phyloP scores from a whole-genome alignment of 2,888 invertebrate genomes.

The Patella pellucida region DNA sequence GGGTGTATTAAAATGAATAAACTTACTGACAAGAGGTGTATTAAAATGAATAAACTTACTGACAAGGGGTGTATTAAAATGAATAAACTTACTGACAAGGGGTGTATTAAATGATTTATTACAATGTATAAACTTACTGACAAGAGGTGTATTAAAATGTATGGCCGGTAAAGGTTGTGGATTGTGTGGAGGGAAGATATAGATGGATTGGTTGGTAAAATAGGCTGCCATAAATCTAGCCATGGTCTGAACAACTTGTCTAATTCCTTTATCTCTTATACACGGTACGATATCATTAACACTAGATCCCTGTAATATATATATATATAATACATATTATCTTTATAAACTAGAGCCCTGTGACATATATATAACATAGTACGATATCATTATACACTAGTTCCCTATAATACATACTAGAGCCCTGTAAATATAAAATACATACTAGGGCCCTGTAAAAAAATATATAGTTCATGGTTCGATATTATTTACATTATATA shows the following conservation, averaged over 20 bases:
- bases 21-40: conserved; percentile 56
- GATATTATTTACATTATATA: too few relatives aligned
- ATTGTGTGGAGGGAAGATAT: conserved; percentile 67
- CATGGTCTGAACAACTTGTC: conserved; percentile 63
- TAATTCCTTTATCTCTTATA: conserved; percentile 56
- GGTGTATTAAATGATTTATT: too few relatives aligned
- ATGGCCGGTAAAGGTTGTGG: conserved; percentile 62
- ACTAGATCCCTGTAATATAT: conserved; percentile 43
- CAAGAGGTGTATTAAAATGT: conserved; percentile 46
- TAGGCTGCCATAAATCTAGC: conserved; percentile 69
- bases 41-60: conserved; percentile 42
- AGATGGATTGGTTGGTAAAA: conserved; percentile 65
- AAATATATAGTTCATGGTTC: too few relatives aligned
- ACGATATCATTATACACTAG: too few relatives aligned
- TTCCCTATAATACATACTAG: too few relatives aligned
- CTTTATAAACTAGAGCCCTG: too few relatives aligned
- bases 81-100: conserved; percentile 49
- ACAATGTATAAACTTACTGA: conserved; percentile 43
- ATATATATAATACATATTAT: not conserved
- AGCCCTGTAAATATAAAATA: too few relatives aligned
- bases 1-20: not conserved
- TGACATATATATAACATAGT: too few relatives aligned
- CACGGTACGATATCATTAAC: conserved; percentile 58
- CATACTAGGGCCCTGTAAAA: too few relatives aligned
- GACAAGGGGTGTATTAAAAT: conserved; percentile 15